A percentile compares a stretch with the other conserved stretches of the same genome.
Evolutionary conservation across 2,888 invertebrate genomes (phyloP).

Genomic region (Taphrorychus bicolor): DNA sequence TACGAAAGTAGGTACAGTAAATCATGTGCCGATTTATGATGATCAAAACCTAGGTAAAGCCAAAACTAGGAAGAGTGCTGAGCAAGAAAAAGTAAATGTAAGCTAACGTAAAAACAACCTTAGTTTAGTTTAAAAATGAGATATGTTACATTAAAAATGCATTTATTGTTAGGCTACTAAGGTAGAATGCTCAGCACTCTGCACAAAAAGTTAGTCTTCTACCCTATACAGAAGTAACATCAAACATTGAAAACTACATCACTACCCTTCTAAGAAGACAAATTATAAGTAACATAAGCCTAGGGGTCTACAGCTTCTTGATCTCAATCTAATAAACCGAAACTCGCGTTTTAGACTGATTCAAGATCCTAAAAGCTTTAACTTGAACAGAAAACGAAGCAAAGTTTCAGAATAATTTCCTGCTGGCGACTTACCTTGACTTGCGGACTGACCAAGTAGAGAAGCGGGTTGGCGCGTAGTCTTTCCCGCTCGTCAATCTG

Average conservation of each 20-base stretch:
- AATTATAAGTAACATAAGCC: too few relatives aligned
- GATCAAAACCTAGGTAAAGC: constrained; percentile 58
- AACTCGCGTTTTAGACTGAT: background rate
- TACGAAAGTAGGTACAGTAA: too few relatives aligned
- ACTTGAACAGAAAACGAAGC: too few relatives aligned
- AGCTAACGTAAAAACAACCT: background rate
- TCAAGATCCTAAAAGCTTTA: background rate
- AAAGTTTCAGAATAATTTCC: background rate
- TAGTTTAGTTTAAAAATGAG: background rate
- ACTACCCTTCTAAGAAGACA: too few relatives aligned
- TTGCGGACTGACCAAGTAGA: constrained; percentile 96
- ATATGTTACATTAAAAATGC: too few relatives aligned
- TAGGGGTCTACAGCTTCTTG: too few relatives aligned
- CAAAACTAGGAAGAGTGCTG: constrained; percentile 50
- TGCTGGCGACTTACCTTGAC: constrained; percentile 80
- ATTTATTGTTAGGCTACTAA: background rate
- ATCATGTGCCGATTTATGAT: constrained; percentile 31
- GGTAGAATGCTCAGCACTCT: constrained; percentile 15
- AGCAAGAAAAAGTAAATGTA: constrained; percentile 9
- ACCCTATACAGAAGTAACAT: background rate
- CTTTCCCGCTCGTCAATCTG: constrained; percentile 91
- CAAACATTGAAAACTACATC: background rate
- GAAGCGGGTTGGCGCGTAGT: constrained; percentile 91
- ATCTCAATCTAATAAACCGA: too few relatives aligned
- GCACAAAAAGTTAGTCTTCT: constrained; percentile 6